phyloP scores from a whole-genome alignment of 2,888 invertebrate species.

The Deroplatys truncata region DNA sequence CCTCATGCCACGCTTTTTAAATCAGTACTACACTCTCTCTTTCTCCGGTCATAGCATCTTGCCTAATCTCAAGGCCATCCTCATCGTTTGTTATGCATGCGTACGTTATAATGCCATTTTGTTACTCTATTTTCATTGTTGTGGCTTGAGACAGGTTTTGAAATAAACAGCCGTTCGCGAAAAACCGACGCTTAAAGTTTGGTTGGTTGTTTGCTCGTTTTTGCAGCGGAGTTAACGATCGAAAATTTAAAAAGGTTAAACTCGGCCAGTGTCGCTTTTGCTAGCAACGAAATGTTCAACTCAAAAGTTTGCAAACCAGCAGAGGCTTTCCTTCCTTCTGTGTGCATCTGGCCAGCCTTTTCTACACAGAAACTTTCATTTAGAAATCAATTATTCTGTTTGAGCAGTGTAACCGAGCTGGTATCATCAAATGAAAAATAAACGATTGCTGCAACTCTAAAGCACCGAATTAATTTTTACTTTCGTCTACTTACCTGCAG shows the following conservation, averaged over 20 bases:
- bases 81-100: not conserved
- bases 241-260: not conserved
- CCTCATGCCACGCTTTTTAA: not conserved
- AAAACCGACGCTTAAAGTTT: not conserved
- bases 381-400: too few species aligned
- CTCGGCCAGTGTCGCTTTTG: not conserved
- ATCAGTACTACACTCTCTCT: not conserved
- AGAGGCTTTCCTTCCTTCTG: too few species aligned
- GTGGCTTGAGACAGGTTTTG: not conserved
- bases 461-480: too few species aligned
- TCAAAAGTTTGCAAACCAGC: not conserved
- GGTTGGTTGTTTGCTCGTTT: not conserved
- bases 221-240: not conserved
- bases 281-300: not conserved
- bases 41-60: not conserved
- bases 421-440: too few species aligned
- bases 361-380: too few species aligned
- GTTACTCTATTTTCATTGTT: not conserved
- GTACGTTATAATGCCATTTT: not conserved
- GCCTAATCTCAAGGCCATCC: not conserved
- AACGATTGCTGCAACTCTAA: too few species aligned
- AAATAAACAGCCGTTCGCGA: not conserved
- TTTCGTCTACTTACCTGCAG: too few species aligned
- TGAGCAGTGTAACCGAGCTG: too few species aligned
- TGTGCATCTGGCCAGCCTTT: too few species aligned